Conservation (phyloP, 2,113 vertebrate species). For the Antennarius striatus region DNA sequence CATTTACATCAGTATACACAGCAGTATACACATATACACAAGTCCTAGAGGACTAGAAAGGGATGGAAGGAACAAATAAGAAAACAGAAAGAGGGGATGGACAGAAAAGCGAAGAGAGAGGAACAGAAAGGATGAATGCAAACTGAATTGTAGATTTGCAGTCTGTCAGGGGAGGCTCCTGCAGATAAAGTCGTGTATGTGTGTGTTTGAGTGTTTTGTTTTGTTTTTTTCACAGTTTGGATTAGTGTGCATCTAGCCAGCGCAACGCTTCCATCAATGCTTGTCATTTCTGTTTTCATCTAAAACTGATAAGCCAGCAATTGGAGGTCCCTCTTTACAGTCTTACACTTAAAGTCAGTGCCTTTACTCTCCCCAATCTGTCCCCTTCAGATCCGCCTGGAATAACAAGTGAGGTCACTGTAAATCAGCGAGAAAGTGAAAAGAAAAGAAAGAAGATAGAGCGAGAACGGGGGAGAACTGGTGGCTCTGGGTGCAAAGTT, state of each 20-base stretch:
- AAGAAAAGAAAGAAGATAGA: constrained; percentile 2
- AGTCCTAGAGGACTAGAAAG: constrained; percentile 62
- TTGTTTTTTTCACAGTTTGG: constrained; percentile 74
- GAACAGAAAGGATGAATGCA: constrained; percentile 15
- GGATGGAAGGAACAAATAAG: constrained; percentile 15
- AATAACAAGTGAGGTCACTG: constrained; percentile 68
- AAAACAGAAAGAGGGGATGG: constrained; percentile 37
- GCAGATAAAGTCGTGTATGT: constrained; percentile 43
- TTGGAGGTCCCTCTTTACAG: constrained; percentile 56
- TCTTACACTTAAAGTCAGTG: constrained; percentile 29
- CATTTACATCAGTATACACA: constrained; percentile 78
- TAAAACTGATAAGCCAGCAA: constrained; percentile 45
- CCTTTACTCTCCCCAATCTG: constrained; percentile 30
- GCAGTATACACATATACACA: constrained; percentile 77
- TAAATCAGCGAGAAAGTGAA: constrained; percentile 54
- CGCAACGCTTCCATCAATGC: constrained; percentile 39
- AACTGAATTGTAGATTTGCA: constrained; percentile 37
- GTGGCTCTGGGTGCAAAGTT: constrained; percentile 79
- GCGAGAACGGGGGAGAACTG: constrained; percentile 72
- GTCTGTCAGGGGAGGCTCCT: constrained; percentile 59
- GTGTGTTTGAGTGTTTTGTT: not conserved
- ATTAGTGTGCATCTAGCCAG: constrained; percentile 46
- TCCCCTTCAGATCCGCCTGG: constrained; percentile 42
- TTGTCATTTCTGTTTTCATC: constrained; percentile 11
- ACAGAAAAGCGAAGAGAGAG: constrained; percentile 20